Evolutionary conservation across 2,888 invertebrate species (phyloP).

Genomic region (Tenthredo notha): DNA sequence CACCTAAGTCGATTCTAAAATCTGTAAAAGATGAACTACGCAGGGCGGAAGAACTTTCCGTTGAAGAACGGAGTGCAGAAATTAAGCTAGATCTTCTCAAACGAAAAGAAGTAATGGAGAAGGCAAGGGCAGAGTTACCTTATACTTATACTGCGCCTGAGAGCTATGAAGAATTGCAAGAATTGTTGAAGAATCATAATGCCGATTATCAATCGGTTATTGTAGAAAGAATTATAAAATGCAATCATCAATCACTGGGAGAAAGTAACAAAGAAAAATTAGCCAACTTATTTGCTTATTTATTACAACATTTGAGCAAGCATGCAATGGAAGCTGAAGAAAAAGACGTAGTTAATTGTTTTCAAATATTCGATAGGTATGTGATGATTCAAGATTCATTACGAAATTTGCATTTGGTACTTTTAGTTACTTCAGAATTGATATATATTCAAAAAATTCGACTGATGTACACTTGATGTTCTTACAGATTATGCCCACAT

Average conservation of each 20-base stretch:
- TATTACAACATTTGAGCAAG: constrained; percentile 90
- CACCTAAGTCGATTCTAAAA: constrained; percentile 33
- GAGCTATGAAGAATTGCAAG: constrained; percentile 83
- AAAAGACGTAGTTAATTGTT: constrained; percentile 79
- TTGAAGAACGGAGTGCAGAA: constrained; percentile 62
- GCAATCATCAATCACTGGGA: constrained; percentile 90
- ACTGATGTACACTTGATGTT: not conserved
- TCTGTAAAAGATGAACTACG: constrained; percentile 21
- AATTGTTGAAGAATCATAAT: constrained; percentile 82
- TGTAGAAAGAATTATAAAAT: constrained; percentile 91
- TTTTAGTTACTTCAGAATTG: not conserved
- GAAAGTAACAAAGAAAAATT: constrained; percentile 90
- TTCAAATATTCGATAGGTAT: constrained; percentile 82
- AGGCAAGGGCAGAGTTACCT: constrained; percentile 82
- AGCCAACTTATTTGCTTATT: constrained; percentile 86
- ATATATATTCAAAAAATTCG: not conserved
- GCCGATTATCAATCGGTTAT: constrained; percentile 85
- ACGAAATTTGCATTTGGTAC: not conserved
- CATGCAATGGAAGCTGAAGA: constrained; percentile 78
- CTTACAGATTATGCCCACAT: constrained; percentile 76
- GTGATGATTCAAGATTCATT: constrained; percentile 59
- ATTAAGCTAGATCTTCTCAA: constrained; percentile 74
- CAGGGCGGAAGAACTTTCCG: constrained; percentile 54
- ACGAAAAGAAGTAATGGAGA: constrained; percentile 80
- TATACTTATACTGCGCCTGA: constrained; percentile 82